A percentile compares a stretch with the other conserved stretches of the same genome.
Conservation (phyloP, 2,113 vertebrate species). For the Sander vitreus region DNA sequence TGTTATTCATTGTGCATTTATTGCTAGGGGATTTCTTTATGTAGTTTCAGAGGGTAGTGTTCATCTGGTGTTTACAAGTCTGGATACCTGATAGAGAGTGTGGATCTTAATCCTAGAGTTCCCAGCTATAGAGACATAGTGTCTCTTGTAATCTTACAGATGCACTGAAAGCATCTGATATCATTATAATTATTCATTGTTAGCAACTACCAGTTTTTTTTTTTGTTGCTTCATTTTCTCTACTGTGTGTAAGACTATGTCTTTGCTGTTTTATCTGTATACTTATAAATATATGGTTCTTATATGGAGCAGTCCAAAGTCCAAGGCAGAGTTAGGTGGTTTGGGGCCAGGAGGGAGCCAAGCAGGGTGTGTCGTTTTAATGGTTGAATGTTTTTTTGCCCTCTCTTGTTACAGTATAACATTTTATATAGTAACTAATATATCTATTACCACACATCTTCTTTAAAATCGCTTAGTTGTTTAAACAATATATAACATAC, state of each 20-base stretch:
- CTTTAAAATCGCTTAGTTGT: background rate
- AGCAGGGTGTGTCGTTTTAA: conserved; percentile 9
- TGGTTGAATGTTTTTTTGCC: background rate
- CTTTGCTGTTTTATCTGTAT: conserved; percentile 43
- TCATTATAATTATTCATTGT: background rate
- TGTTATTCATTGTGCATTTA: conserved; percentile 18
- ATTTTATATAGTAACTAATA: background rate
- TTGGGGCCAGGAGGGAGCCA: background rate
- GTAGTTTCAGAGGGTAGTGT: background rate
- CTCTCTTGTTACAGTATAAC: background rate
- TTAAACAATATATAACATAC: background rate
- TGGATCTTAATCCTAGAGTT: background rate
- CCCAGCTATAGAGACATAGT: background rate
- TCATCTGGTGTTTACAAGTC: conserved; percentile 17
- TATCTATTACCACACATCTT: background rate
- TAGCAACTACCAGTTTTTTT: background rate
- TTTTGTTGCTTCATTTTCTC: background rate
- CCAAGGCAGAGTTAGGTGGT: conserved; percentile 8
- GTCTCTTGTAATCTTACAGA: background rate
- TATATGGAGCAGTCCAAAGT: conserved; percentile 43
- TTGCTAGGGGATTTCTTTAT: conserved; percentile 24
- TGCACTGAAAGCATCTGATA: background rate
- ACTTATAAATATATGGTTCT: conserved; percentile 11
- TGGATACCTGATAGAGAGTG: background rate
- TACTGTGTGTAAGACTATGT: background rate